Percentiles rank a stretch among this genome's conserved stretches.
These are phyloP conservation scores for Scaptomyza pallida DNA, from an alignment of 1,140 invertebrate genomes.

Conservation along the genomic window DNA sequence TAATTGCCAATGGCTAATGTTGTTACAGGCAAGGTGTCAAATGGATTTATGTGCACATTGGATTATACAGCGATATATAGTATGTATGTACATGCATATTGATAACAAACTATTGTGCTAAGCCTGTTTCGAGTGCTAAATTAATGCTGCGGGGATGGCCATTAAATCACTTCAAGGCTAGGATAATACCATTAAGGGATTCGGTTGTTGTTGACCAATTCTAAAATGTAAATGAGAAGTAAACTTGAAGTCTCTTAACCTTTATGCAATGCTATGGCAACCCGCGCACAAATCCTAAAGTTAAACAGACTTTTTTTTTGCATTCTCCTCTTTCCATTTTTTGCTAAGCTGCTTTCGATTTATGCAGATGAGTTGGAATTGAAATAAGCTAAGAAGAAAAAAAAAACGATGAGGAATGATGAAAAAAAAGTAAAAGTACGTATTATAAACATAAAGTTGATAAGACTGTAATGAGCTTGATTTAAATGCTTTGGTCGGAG, in stretches of 20 bases:
- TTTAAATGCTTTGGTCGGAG: slow-evolving; percentile 60
- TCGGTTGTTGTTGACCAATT: background rate
- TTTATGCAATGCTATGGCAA: background rate
- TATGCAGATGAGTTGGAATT: slow-evolving; percentile 67
- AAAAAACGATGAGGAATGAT: slow-evolving; percentile 8
- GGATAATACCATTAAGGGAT: background rate
- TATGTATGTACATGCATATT: background rate
- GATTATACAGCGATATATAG: background rate
- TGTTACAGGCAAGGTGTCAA: background rate
- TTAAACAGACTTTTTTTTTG: slow-evolving; percentile 4
- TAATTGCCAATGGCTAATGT: slow-evolving; percentile 28
- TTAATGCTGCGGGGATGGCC: background rate
- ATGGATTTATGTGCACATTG: slow-evolving; percentile 1
- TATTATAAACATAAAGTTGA: slow-evolving; percentile 60
- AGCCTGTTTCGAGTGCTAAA: background rate
- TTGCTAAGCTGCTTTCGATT: slow-evolving; percentile 63
- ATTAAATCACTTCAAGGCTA: background rate
- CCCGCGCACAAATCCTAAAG: slow-evolving; percentile 1
- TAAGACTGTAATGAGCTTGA: slow-evolving; percentile 63
- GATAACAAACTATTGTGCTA: background rate
- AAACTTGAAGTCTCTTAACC: slow-evolving; percentile 2
- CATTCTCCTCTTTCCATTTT: background rate
- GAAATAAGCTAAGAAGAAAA: slow-evolving; percentile 13
- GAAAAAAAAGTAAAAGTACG: background rate
- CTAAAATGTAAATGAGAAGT: background rate